Percentiles rank a stretch among this genome's conserved stretches.
phyloP scores from a whole-genome alignment of 2,113 vertebrate genomes.

The Suncus etruscus region DNA sequence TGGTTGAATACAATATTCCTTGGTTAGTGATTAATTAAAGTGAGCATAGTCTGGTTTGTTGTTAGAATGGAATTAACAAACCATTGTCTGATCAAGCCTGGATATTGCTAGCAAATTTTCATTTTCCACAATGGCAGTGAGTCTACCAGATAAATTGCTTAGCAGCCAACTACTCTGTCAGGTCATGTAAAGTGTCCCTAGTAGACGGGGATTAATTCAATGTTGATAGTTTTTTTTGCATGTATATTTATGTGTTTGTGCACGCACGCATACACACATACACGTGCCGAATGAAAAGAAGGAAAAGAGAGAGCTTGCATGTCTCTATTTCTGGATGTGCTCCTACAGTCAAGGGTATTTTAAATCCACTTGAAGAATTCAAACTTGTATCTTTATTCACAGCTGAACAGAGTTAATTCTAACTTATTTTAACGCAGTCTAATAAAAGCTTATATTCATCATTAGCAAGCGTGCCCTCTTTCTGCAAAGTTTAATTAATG shows the following conservation, averaged over 20 bases:
- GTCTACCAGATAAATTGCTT: conserved; percentile 62
- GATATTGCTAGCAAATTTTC: conserved; percentile 72
- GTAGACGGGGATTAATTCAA: conserved; percentile 42
- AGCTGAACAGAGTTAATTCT: conserved; percentile 45
- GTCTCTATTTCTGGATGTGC: background rate
- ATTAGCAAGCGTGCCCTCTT: conserved; percentile 59
- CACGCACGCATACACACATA: background rate
- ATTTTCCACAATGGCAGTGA: conserved; percentile 59
- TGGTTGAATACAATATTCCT: conserved; percentile 20
- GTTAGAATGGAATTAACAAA: conserved; percentile 69
- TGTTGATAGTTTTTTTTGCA: background rate
- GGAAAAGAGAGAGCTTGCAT: accelerated
- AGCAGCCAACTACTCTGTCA: conserved; percentile 33
- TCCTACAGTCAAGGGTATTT: background rate
- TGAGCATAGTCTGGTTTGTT: conserved; percentile 59
- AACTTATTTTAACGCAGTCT: conserved; percentile 64
- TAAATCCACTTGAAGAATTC: conserved; percentile 31
- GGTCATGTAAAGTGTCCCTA: background rate
- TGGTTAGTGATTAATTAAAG: conserved; percentile 66
- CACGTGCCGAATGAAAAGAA: accelerated
- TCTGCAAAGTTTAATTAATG: conserved; percentile 74
- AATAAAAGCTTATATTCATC: conserved; percentile 56
- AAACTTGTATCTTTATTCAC: conserved; percentile 37
- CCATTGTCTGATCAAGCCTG: conserved; percentile 66
- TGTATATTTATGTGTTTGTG: background rate